Evolutionary conservation across 37 sponge, comb jelly and placozoan species (phyloP).

Genomic region (Geodia barretti): DNA sequence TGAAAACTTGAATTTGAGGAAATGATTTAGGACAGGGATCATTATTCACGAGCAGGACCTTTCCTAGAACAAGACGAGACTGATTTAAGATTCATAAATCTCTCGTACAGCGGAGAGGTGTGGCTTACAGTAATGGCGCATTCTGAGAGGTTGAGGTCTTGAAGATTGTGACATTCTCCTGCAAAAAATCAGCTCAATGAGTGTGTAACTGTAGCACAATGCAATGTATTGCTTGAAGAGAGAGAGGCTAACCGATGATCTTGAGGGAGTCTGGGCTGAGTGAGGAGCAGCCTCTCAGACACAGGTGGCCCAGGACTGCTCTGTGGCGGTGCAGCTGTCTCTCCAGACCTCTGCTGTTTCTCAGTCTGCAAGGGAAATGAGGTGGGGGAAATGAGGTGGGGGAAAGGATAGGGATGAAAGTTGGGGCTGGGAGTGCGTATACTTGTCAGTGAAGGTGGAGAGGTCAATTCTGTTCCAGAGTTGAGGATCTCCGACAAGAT

Average conservation of each 20-base stretch:
- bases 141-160: constrained; percentile 95
- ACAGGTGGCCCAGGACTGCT: constrained; percentile 86
- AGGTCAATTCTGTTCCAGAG: constrained; percentile 83
- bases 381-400: neutral
- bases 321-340: constrained; percentile 76
- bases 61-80: too few relatives aligned
- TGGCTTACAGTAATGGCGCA: constrained; percentile 49
- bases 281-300: constrained; percentile 71
- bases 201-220: neutral
- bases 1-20: too few relatives aligned
- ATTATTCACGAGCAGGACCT: too few relatives aligned
- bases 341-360: constrained; percentile 55
- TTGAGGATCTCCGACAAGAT: constrained; percentile 76
- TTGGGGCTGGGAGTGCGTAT: neutral
- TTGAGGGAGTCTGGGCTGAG: constrained; percentile 68
- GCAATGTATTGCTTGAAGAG: too few relatives aligned
- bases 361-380: constrained; percentile 32
- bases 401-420: neutral
- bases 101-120: too few relatives aligned
- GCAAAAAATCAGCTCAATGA: neutral
- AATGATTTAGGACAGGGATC: too few relatives aligned
- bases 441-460: neutral
- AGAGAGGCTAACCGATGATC: constrained; percentile 56
- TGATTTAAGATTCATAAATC: too few relatives aligned
- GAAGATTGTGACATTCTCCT: constrained; percentile 93